Conservation (phyloP, 2,797 vertebrate genomes). For the Schizopygopsis pylzovi region DNA sequence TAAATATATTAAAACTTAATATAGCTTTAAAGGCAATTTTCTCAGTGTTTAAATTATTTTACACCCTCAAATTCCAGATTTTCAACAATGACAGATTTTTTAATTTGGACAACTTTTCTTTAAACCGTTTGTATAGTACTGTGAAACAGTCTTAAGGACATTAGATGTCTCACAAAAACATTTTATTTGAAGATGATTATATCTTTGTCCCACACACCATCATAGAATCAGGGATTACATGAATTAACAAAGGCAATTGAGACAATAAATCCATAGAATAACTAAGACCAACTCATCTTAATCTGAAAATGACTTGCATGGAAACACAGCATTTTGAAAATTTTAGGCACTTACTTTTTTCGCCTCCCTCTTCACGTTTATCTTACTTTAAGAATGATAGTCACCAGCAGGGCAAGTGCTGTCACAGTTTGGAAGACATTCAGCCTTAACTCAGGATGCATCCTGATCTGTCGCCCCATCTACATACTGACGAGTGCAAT, state of each 20-base stretch:
- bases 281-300: neutral
- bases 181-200: too few species aligned
- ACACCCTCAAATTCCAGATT: too few species aligned
- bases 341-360: neutral
- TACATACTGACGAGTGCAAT: slow-evolving; percentile 94
- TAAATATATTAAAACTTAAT: too few species aligned
- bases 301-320: neutral
- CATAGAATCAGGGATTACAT: neutral
- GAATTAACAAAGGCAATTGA: neutral
- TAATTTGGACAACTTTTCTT: neutral
- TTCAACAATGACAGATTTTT: too few species aligned
- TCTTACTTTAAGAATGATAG: neutral
- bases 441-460: slow-evolving; percentile 86
- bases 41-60: too few species aligned
- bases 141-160: neutral
- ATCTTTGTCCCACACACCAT: too few species aligned
- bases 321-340: neutral
- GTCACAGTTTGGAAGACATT: slow-evolving; percentile 65
- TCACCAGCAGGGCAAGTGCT: slow-evolving; percentile 30
- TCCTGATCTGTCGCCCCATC: slow-evolving; percentile 91
- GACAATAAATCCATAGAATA: neutral
- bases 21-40: too few species aligned
- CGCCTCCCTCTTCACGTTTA: neutral
- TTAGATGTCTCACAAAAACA: neutral
- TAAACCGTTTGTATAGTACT: neutral